Evolutionary conservation across 2,113 vertebrate genomes (phyloP).

Genomic region (Amblyornis subalaris): DNA sequence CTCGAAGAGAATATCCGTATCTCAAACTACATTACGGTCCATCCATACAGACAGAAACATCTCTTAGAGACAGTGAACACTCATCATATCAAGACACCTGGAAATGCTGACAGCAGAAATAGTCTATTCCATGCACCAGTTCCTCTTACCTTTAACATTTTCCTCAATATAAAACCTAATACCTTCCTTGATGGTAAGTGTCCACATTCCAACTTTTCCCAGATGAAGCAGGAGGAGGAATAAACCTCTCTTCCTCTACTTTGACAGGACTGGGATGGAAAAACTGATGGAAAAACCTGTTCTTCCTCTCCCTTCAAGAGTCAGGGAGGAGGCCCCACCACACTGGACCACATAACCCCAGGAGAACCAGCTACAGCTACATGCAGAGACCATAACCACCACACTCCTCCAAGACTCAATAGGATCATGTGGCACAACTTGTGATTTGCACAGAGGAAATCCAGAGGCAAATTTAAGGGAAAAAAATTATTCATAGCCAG

Average conservation of each 20-base stretch:
- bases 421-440: background rate
- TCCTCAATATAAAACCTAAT: background rate
- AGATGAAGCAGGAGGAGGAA: background rate
- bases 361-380: background rate
- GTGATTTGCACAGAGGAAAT: background rate
- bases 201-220: background rate
- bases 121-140: background rate
- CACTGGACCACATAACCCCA: background rate
- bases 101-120: background rate
- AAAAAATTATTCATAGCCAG: background rate
- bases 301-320: background rate
- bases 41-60: background rate
- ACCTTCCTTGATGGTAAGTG: background rate
- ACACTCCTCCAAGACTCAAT: background rate
- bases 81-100: background rate
- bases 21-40: background rate
- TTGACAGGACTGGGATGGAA: background rate
- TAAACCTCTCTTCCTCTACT: background rate
- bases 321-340: background rate
- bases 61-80: background rate
- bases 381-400: background rate
- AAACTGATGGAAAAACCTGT: background rate
- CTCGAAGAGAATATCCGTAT: background rate
- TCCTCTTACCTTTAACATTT: background rate
- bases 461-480: background rate